Evolutionary conservation across 2,888 invertebrate genomes (phyloP), one percentile per base, ranked within the genome.

Genomic region (Perithous albicinctus): DNA sequence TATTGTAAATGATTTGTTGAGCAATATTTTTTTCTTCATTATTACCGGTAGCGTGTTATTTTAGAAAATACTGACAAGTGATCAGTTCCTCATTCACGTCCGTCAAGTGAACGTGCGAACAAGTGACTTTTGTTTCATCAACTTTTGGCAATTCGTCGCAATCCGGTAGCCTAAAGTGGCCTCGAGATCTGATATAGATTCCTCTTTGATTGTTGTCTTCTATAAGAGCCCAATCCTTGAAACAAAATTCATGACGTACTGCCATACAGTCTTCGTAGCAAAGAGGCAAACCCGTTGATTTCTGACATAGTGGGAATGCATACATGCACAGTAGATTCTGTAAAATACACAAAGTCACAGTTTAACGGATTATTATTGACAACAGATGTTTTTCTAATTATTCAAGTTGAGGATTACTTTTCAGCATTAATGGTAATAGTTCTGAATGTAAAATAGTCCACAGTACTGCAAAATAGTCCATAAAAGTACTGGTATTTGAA

Each of bases 241-340:
- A 98, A 93, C 99, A 99, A 93, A 98, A 97, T 89, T 98, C 95
- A 92, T 97, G 95, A 91, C 96, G 96, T 29, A 98, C 97, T 72
- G 98, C 98, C 91, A 97, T 95, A 91, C 99, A 99, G 91, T 98
- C 98, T 94, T 99, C 98, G 90, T 97, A 97, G 93, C 98, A 98
- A 4, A 98, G 93, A 3, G 98, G 97, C 79, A 98, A 94, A 69
- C 95, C 95, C 83, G 95, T 94, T 2, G 96, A 95, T 78, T 94
- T 94, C 66, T 96, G 95, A 90, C 98, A 98, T 90, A 96, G 96
- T 1, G 98, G 98, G 93, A 98, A 99, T 66, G 98, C 98, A 93
- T 97, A 98, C 78, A 97, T 95, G 93, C 99, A 99, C 15, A 99
- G 93, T 91, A 99, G 94, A 94, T 96, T 97, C 95, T 96, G 85